These are phyloP conservation scores for Hetaerina titia DNA, from an alignment of 2,888 invertebrate species.

Conservation along the genomic window DNA sequence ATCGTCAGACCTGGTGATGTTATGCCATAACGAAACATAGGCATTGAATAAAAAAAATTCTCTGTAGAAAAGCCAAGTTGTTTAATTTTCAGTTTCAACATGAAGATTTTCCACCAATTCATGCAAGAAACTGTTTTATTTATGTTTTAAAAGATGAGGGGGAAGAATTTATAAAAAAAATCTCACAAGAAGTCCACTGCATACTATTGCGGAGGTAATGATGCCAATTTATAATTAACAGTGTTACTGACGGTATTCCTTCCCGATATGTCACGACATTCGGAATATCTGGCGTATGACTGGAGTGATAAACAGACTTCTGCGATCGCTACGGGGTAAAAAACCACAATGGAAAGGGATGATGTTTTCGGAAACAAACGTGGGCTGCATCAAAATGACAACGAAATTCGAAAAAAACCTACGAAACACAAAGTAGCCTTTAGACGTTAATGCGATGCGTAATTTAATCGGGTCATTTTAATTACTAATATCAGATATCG, in stretches of 20 bases:
- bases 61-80: no score
- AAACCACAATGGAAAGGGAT: background rate
- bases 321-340: background rate
- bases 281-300: background rate
- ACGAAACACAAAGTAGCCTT: no score
- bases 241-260: background rate
- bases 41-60: no score
- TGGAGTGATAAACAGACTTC: background rate
- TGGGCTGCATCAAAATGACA: background rate
- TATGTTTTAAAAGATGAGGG: no score
- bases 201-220: background rate
- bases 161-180: no score
- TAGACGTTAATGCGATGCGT: background rate
- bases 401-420: background rate
- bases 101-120: no score
- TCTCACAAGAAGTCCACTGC: no score
- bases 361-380: background rate
- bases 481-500: background rate
- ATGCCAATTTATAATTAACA: background rate
- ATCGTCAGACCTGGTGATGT: no score
- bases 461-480: background rate
- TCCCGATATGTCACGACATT: background rate
- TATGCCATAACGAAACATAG: no score
- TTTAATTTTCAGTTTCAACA: no score
- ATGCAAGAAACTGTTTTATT: no score